Evolutionary conservation across 2,888 invertebrate genomes (phyloP), one percentile per base, ranked within the genome.

Genomic region (Aricia artaxerxes): DNA sequence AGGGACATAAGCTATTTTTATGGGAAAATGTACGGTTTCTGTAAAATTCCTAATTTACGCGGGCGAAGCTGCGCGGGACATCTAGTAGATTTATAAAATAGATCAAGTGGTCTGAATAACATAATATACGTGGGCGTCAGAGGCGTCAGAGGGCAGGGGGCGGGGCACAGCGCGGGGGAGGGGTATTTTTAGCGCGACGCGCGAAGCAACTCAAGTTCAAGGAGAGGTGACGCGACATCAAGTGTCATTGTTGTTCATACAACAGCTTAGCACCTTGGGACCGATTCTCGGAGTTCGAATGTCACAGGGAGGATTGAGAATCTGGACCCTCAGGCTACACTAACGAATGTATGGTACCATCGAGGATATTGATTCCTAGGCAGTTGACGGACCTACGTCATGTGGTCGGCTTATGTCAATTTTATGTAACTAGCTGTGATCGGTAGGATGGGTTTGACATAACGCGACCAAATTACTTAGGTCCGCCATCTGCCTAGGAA

Each of bases 171-270:
- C 9, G 53, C 9, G 9, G 61, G 61, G 24, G 24, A 2, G 49
- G 49, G 49, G 61, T 78, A 78, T 78, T 78, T 78, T 73, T 73
- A 44, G 78, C 40, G 44, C 78, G 69, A n/a, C 31, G 53, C 35
- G 49, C 1, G 78, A 72, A 38, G 78, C 78, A 78, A 35, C 60
- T 57, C 78, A 78, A 78, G 73, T 78, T 75, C 78, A 78, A 78
- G 75, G 78, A 9, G 75, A 40, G 1, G 49, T 73, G 73, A 73
- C 40, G 38, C 57, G 73, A n/a, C n/a, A 13, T n/a, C 53, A 9
- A 24, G n/a, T 72, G 72, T 57, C 35, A n/a, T 5, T 53, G 31
- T 73, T 24, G 24, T 57, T 57, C 24, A 11, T 40, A 57, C 38
- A 40, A 11, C 57, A 16, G 57, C 57, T 57, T 16, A 57, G 16